A percentile compares a stretch with the other conserved stretches of the same genome.
Evolutionary conservation across 1,140 invertebrate species (phyloP).

Genomic region (Drosophila repleta): DNA sequence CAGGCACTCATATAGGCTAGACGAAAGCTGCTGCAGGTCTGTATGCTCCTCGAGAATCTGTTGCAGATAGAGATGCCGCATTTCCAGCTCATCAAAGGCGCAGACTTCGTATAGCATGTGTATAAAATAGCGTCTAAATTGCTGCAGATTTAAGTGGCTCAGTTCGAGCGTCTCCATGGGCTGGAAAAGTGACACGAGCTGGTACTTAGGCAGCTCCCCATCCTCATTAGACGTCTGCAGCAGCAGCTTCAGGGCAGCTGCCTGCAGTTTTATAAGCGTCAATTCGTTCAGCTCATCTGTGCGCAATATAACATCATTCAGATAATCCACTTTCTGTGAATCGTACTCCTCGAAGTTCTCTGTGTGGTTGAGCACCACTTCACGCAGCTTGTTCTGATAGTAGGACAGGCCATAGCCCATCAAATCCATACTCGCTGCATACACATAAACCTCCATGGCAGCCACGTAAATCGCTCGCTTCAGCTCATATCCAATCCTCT

Average conservation of each 20-base stretch:
- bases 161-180: slow-evolving; percentile 40
- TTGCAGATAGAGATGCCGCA: slow-evolving; percentile 64
- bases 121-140: slow-evolving; percentile 40
- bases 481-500: slow-evolving; percentile 69
- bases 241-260: slow-evolving; percentile 55
- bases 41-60: slow-evolving; percentile 38
- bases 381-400: slow-evolving; percentile 80
- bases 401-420: slow-evolving; percentile 76
- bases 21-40: slow-evolving; percentile 26
- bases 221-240: slow-evolving; percentile 16
- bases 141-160: slow-evolving; percentile 29
- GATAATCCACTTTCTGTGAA: slow-evolving; percentile 17
- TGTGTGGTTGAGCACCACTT: slow-evolving; percentile 62
- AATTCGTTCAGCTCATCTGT: slow-evolving; percentile 58
- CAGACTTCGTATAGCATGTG: slow-evolving; percentile 69
- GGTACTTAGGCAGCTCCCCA: slow-evolving; percentile 8
- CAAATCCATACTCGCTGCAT: slow-evolving; percentile 74
- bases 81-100: slow-evolving; percentile 53
- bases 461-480: slow-evolving; percentile 74
- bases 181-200: slow-evolving; percentile 33
- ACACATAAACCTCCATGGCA: slow-evolving; percentile 82
- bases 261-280: slow-evolving; percentile 70
- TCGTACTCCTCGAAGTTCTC: slow-evolving; percentile 13
- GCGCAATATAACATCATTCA: slow-evolving; percentile 57
- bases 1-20: slow-evolving; percentile 31